These are phyloP conservation scores for Hydractinia echinata DNA, from an alignment of 30 jellyfish, hydroid and myxozoan species.

Conservation along the genomic window DNA sequence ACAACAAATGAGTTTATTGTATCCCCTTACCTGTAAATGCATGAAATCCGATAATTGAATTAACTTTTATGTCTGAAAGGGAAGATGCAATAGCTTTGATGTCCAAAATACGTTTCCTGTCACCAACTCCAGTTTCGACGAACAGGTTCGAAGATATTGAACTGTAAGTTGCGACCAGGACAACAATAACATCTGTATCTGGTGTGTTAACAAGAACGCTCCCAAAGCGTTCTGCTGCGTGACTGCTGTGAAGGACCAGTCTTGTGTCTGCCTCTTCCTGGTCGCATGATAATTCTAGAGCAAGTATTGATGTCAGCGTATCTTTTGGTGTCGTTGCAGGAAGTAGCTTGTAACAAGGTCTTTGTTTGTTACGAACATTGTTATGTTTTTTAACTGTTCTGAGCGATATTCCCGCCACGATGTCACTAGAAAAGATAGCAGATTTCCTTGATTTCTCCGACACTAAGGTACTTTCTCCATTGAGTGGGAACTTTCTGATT, in stretches of 20 bases:
- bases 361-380: neutral
- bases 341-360: neutral
- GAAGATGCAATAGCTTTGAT: too few relatives aligned
- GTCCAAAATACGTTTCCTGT: neutral
- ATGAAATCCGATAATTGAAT: too few relatives aligned
- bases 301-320: neutral
- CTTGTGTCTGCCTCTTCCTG: neutral
- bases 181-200: neutral
- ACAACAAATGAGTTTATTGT: too few relatives aligned
- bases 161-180: neutral
- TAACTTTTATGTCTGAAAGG: too few relatives aligned
- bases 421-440: neutral
- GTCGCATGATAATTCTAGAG: constrained; percentile 9
- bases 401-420: constrained; percentile 27
- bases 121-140: constrained; percentile 22
- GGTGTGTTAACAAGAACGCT: constrained; percentile 2
- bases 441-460: constrained; percentile 19
- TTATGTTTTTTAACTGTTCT: neutral
- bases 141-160: neutral
- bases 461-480: constrained; percentile 29
- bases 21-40: too few relatives aligned
- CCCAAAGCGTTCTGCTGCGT: constrained; percentile 9
- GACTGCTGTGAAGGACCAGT: neutral
- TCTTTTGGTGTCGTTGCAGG: neutral
- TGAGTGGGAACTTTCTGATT: constrained; percentile 28